phyloP scores from a whole-genome alignment of 2,797 vertebrate species.

The Oreochromis mossambicus region DNA sequence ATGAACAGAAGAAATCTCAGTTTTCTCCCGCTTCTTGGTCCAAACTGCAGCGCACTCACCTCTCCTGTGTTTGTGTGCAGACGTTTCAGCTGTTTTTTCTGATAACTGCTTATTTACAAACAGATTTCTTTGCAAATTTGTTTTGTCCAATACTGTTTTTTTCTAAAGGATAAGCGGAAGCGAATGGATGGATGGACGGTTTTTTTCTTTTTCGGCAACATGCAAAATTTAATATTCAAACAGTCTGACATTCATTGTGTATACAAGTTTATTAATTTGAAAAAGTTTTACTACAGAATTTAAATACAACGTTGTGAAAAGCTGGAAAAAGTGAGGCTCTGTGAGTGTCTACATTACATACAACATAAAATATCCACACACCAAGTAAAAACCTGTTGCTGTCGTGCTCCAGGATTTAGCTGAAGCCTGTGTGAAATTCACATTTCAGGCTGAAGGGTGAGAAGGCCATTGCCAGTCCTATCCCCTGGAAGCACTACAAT shows the following conservation, averaged over 20 bases:
- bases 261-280: conserved; percentile 59
- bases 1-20: fast-evolving
- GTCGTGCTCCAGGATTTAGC: conserved; percentile 5
- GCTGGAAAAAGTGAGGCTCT: conserved; percentile 31
- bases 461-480: background rate
- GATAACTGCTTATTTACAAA: background rate
- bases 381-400: conserved; percentile 18
- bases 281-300: conserved; percentile 61
- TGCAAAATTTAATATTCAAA: background rate
- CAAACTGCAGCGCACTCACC: conserved; percentile 10
- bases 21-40: no score
- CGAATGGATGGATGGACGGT: background rate
- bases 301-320: conserved; percentile 67
- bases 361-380: conserved; percentile 49
- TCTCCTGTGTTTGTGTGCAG: background rate
- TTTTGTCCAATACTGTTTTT: background rate
- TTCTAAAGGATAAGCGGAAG: background rate
- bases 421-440: conserved; percentile 4
- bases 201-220: background rate
- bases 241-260: background rate
- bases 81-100: background rate
- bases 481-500: background rate
- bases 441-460: conserved; percentile 3
- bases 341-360: conserved; percentile 50
- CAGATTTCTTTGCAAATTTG: background rate